These are phyloP conservation scores for Drosophila aldrichi DNA, from an alignment of 2,888 invertebrate species.

Conservation along the genomic window DNA sequence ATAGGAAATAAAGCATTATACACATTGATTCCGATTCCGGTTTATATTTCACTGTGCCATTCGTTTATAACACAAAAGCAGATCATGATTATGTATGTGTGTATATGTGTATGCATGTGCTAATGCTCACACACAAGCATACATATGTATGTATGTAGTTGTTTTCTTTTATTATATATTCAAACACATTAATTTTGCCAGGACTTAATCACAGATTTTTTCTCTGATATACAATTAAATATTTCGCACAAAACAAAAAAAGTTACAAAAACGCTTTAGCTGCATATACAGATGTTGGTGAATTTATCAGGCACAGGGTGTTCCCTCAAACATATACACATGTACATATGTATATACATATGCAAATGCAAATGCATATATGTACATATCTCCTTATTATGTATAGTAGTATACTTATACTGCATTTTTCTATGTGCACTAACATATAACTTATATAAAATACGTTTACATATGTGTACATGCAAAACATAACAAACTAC, in stretches of 20 bases:
- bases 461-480: background rate
- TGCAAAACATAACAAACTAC: slow-evolving; percentile 5
- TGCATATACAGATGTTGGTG: slow-evolving; percentile 24
- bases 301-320: slow-evolving; percentile 17
- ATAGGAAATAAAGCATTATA: slow-evolving; percentile 57
- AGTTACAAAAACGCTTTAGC: slow-evolving; percentile 25
- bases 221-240: slow-evolving; percentile 25
- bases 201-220: slow-evolving; percentile 57
- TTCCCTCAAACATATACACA: slow-evolving; percentile 2
- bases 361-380: background rate
- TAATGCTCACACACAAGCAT: slow-evolving; percentile 17
- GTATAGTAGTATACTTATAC: slow-evolving; percentile 3
- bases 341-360: background rate
- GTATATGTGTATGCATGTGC: slow-evolving; percentile 13
- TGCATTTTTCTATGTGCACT: slow-evolving; percentile 17
- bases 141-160: slow-evolving; percentile 12
- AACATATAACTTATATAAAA: background rate
- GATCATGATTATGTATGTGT: slow-evolving; percentile 11
- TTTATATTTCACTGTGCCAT: slow-evolving; percentile 75
- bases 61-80: slow-evolving; percentile 48
- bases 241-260: slow-evolving; percentile 50
- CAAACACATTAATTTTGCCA: slow-evolving; percentile 52
- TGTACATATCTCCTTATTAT: slow-evolving; percentile 9
- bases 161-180: slow-evolving; percentile 48
- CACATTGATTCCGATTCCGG: slow-evolving; percentile 66